Evolutionary conservation across 2,113 vertebrate species (phyloP), one percentile per base, ranked within the genome.

Genomic region (Opisthocomus hoazin): DNA sequence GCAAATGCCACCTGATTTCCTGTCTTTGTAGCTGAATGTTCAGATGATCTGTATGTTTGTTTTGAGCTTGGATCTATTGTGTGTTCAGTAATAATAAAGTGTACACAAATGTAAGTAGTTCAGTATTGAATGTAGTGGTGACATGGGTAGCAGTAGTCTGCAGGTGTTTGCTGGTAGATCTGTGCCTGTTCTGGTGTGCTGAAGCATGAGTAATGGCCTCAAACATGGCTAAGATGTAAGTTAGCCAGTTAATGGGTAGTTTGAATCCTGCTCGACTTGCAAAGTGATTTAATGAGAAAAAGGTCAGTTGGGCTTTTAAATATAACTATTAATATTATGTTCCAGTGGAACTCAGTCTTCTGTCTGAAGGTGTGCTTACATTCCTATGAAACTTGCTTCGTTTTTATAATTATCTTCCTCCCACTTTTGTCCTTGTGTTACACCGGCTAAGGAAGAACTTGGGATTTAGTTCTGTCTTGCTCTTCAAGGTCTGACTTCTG

Each of bases 251-350:
- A 66, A 85, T 64, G 73, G 32, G 30, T 90, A 57, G 60, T 51
- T 86, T 39, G 41, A 79, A 65, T 90, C 51, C 56, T 94, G 61
- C 71, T 89, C 39, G 48, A 30, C 29, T 94, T 92, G 60, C 34
- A 39, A 76, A 94, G 65, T 74, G 50, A 69, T 90, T 96, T 86
- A 93, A 84, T 92, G 78, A 85, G 61, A 50, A 70, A 90, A 90
- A 79, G n/a, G 79, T 95, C 81, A 96, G 74, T 16, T 77, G 58
- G 87, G 53, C 75, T 88, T 94, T 93, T 89, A 87, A 95, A 61
- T 78, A 12, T 13, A 71, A 66, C 69, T n/a, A n/a, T 60, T 71
- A 66, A 37, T 86, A 30, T 34, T 68, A 23, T 27, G 9, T 66
- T 91, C 24, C 46, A 37, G 4, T 41, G n/a, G 37, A 89, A 82